Percentiles rank a stretch among this genome's conserved stretches.
These are phyloP conservation scores for Rhagonycha fulva DNA, from an alignment of 2,888 invertebrate species.

Conservation along the genomic window DNA sequence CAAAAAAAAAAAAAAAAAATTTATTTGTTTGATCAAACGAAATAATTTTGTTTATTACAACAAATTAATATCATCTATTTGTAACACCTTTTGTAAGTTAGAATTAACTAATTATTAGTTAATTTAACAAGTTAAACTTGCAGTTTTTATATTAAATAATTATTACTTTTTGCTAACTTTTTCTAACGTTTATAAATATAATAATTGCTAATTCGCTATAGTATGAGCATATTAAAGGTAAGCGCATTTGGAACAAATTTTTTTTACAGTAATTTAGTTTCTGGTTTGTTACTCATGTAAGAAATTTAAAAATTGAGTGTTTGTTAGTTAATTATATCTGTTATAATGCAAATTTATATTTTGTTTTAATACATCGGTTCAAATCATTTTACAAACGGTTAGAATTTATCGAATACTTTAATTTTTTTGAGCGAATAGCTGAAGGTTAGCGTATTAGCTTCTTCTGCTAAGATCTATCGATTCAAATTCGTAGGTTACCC, in stretches of 20 bases:
- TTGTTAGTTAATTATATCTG: slow-evolving; percentile 2
- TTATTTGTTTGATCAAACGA: too few species aligned
- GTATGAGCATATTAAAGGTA: background rate
- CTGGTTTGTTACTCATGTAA: slow-evolving; percentile 1
- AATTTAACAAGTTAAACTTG: background rate
- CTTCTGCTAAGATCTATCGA: too few species aligned
- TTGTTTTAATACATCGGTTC: background rate
- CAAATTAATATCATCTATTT: background rate
- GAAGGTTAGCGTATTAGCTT: too few species aligned
- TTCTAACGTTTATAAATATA: background rate
- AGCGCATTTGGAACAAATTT: background rate
- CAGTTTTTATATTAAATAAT: background rate
- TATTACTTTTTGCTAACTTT: background rate
- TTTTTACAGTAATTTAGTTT: slow-evolving; percentile 16
- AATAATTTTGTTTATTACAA: background rate
- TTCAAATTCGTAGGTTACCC: too few species aligned
- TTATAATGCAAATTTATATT: background rate
- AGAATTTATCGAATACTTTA: too few species aligned
- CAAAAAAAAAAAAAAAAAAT: too few species aligned
- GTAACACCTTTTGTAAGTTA: background rate
- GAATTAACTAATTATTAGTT: background rate
- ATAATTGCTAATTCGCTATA: background rate
- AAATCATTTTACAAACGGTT: too few species aligned
- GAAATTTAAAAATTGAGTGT: slow-evolving; percentile 3
- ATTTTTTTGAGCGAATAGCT: too few species aligned